Conservation (phyloP, 1,140 invertebrate genomes). For the Drosophila busckii region DNA sequence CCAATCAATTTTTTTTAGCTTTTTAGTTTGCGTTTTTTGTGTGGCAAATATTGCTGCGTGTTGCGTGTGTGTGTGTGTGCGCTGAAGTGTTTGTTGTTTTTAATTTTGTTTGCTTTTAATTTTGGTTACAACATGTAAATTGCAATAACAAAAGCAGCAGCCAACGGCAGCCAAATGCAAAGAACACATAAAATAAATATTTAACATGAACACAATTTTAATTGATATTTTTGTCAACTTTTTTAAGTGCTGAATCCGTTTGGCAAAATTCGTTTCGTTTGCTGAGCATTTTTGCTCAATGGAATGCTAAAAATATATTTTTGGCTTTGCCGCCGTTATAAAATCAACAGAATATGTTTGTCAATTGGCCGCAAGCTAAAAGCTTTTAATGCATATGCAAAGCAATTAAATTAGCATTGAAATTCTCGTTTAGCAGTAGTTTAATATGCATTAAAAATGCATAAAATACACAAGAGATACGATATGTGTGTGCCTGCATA, state of each 20-base stretch:
- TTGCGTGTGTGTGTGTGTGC: conserved; percentile 32
- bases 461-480: conserved; percentile 31
- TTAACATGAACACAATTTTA: too few species aligned
- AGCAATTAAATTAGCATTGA: conserved; percentile 47
- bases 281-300: too few species aligned
- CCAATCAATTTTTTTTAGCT: conserved; percentile 59
- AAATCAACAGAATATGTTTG: too few species aligned
- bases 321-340: too few species aligned
- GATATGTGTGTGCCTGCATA: conserved; percentile 14
- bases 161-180: not conserved
- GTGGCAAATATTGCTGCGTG: conserved; percentile 67
- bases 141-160: conserved; percentile 26
- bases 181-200: too few species aligned
- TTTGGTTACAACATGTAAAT: conserved; percentile 53
- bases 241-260: too few species aligned
- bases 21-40: conserved; percentile 65
- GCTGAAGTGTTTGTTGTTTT: conserved; percentile 9
- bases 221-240: too few species aligned
- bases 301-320: too few species aligned
- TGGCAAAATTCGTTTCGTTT: too few species aligned
- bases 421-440: conserved; percentile 24
- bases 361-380: too few species aligned
- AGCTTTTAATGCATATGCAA: too few species aligned
- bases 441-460: conserved; percentile 42
- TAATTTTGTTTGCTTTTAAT: conserved; percentile 62